Conservation (phyloP, 2,113 vertebrate genomes). For the Halichoeres trimaculatus region DNA sequence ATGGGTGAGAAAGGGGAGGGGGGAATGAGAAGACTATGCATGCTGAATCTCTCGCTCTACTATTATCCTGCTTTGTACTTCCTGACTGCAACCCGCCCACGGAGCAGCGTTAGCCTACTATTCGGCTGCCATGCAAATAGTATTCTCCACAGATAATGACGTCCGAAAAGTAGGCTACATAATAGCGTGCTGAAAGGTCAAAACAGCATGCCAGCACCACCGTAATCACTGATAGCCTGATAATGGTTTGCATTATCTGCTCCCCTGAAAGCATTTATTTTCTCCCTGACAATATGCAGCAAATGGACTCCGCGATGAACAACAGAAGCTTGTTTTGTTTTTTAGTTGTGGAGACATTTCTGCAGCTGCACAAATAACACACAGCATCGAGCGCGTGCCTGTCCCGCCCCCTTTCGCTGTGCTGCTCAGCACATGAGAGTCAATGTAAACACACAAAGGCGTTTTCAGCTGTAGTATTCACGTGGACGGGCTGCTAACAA, state of each 20-base stretch:
- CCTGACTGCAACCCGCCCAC: conserved; percentile 76
- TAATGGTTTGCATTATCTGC: conserved; percentile 52
- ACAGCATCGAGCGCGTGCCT: conserved; percentile 33
- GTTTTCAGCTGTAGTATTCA: conserved; percentile 74
- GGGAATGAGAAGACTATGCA: conserved; percentile 28
- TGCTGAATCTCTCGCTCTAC: conserved; percentile 66
- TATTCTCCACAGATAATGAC: conserved; percentile 63
- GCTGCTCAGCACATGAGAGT: conserved; percentile 64
- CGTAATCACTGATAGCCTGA: conserved; percentile 61
- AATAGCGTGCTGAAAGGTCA: conserved; percentile 63
- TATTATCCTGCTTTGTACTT: conserved; percentile 76
- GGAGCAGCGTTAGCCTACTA: conserved; percentile 50
- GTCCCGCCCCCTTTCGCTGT: conserved; percentile 65
- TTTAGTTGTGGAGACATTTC: conserved; percentile 37
- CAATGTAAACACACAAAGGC: conserved; percentile 82
- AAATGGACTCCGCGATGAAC: conserved; percentile 28
- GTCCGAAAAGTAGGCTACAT: conserved; percentile 61
- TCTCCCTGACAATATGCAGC: conserved; percentile 16
- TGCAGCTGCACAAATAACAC: conserved; percentile 45
- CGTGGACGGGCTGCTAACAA: conserved; percentile 71
- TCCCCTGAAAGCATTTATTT: conserved; percentile 33
- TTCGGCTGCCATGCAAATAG: conserved; percentile 68
- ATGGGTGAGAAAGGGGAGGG: not conserved
- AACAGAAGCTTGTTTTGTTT: not conserved
- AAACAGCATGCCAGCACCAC: conserved; percentile 52